Conservation (phyloP, 2,113 vertebrate genomes). For the Boulengeromyrus knoepffleri region DNA sequence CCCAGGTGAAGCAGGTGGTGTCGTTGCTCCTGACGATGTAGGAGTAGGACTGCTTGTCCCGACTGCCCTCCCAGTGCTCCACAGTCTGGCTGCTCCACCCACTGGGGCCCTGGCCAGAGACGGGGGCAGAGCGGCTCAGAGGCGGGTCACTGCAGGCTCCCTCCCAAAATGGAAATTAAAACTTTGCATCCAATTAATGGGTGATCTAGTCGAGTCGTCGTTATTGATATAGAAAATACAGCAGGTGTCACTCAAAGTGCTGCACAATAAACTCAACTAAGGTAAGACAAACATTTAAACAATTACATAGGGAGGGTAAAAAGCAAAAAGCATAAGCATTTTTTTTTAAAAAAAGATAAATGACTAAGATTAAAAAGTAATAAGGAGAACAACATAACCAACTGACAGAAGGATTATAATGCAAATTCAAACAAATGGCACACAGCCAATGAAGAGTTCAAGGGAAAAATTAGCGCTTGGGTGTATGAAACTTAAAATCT, state of each 20-base stretch:
- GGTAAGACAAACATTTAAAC: not conserved
- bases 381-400: not conserved
- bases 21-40: constrained; percentile 73
- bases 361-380: not conserved
- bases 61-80: constrained; percentile 77
- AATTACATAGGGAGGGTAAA: not conserved
- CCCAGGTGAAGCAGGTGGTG: constrained; percentile 83
- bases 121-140: not conserved
- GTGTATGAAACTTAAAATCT: not conserved
- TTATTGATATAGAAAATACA: not conserved
- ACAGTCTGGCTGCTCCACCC: constrained; percentile 66
- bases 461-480: not conserved
- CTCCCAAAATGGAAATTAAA: not conserved
- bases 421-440: not conserved
- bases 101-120: constrained; percentile 63
- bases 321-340: not conserved
- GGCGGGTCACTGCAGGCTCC: not conserved
- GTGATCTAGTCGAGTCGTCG: not conserved
- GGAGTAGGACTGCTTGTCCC: constrained; percentile 81
- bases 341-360: not conserved
- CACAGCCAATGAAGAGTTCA: not conserved
- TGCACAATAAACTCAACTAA: not conserved
- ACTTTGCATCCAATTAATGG: not conserved
- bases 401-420: not conserved
- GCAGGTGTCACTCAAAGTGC: not conserved